Base-by-base conservation (phyloP, 2,888 invertebrate species). In the Amphipyra tragopoginis region DNA sequence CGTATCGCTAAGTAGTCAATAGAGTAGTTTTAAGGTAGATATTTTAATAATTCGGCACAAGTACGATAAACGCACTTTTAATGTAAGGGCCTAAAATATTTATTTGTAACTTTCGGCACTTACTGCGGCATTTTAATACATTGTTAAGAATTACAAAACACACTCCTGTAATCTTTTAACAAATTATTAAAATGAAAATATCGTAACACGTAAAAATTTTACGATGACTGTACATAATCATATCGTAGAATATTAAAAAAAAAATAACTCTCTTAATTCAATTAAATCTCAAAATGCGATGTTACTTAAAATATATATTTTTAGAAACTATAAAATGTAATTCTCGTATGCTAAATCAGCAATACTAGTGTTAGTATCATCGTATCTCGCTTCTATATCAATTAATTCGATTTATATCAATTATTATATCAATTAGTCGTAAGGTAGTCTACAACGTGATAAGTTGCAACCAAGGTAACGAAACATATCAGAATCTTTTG, bases 401-500 rank as follows among this genome's bases (percentile, higher is more conserved):
- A 87, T 88, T 77, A 90, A 92, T 90, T 93, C 92, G 88, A 90
- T 90, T 86, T 47, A 68, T 83, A 74, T 79, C 65, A 67, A 80
- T 75, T 79, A 72, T 73, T 58, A 84, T 86, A 89, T 87, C 88
- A 91, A 90, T 89, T 88, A 90, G 87, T 74, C 69, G 59, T 79
- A 59, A 62, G 59, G 59, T 70, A 75, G 71, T 38, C 10, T 82
- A 86, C 94, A 94, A 94, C 94, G 95, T 95, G 95, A 95, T 95
- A 94, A 93, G 95, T 95, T 95, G 95, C 96, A 96, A 96, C 96
- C 96, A 96, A 96, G 96, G 96, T 96, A 96, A 96, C 95, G 95
- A 96, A 94, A 96, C 96, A 96, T 96, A 96, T 96, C 96, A 96
- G 96, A 95, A 95, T 96, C 96, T 94, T 90, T 93, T 96, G 96